Conservation (phyloP, 2,113 vertebrate genomes). For the Athene noctua region DNA sequence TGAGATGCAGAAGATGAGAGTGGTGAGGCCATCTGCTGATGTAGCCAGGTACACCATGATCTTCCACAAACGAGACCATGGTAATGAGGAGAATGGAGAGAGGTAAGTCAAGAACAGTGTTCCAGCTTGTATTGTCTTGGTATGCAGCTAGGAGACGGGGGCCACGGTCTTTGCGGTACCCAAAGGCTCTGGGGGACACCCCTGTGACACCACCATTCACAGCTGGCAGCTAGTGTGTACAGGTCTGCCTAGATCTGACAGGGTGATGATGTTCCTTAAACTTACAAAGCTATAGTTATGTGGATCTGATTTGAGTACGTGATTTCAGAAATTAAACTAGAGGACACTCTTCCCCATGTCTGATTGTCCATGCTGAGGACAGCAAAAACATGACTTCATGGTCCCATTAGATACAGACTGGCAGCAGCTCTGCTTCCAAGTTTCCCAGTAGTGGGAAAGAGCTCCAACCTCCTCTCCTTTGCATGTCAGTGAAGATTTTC, state of each 20-base stretch:
- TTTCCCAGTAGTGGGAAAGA: neutral
- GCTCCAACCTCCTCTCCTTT: neutral
- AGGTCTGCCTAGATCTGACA: neutral
- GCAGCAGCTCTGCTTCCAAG: neutral
- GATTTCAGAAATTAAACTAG: neutral
- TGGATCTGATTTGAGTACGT: neutral
- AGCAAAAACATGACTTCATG: neutral
- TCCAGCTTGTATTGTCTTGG: neutral
- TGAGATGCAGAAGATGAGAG: slow-evolving; percentile 88
- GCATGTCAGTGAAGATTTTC: neutral
- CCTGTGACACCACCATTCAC: neutral
- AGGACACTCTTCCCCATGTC: neutral
- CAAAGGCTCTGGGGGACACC: neutral
- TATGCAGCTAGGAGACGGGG: neutral
- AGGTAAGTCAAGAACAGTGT: slow-evolving; percentile 75
- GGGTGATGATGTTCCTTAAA: neutral
- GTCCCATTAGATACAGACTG: neutral
- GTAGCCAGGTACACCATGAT: slow-evolving; percentile 95
- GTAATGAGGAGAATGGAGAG: slow-evolving; percentile 86
- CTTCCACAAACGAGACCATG: slow-evolving; percentile 89
- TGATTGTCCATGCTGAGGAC: neutral
- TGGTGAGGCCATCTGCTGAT: slow-evolving; percentile 79
- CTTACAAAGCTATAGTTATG: neutral
- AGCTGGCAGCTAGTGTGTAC: neutral
- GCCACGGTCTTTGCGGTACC: neutral